Conservation (phyloP, 2,888 invertebrate genomes). For the Eristalinus aeneus region DNA sequence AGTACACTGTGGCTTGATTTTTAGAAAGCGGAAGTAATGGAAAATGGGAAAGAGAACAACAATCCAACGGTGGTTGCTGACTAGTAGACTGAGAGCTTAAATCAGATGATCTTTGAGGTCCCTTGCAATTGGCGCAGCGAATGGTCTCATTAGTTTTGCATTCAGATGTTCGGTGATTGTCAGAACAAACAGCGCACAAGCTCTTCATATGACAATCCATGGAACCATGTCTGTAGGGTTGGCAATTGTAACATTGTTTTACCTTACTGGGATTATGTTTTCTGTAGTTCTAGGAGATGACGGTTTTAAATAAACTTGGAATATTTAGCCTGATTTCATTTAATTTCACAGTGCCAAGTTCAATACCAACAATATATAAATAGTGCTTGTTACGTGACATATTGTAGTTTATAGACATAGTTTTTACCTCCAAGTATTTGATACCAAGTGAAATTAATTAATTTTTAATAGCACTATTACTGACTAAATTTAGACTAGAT, state of each 20-base stretch:
- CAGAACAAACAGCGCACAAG: conserved; percentile 3
- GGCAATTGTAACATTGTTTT: too few species aligned
- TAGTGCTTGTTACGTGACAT: background rate
- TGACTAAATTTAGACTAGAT: too few species aligned
- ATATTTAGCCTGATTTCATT: background rate
- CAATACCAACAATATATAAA: conserved; percentile 5
- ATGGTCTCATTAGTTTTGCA: background rate
- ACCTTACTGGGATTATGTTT: background rate
- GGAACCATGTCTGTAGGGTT: too few species aligned
- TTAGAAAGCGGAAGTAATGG: too few species aligned
- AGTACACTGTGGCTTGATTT: too few species aligned
- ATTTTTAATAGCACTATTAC: background rate
- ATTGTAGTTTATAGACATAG: background rate
- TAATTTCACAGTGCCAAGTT: background rate
- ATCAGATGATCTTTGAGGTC: too few species aligned
- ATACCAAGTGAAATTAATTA: background rate
- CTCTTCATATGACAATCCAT: conserved; percentile 4
- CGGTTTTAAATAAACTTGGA: background rate
- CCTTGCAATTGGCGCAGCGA: too few species aligned
- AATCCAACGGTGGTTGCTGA: background rate
- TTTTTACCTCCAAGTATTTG: background rate
- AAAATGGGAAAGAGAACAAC: too few species aligned
- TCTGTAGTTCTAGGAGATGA: conserved; percentile 6
- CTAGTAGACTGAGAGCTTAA: too few species aligned
- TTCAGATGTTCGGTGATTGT: background rate